These are phyloP conservation scores for Synanthedon andrenaeformis DNA, from an alignment of 2,888 invertebrate species.

Conservation along the genomic window DNA sequence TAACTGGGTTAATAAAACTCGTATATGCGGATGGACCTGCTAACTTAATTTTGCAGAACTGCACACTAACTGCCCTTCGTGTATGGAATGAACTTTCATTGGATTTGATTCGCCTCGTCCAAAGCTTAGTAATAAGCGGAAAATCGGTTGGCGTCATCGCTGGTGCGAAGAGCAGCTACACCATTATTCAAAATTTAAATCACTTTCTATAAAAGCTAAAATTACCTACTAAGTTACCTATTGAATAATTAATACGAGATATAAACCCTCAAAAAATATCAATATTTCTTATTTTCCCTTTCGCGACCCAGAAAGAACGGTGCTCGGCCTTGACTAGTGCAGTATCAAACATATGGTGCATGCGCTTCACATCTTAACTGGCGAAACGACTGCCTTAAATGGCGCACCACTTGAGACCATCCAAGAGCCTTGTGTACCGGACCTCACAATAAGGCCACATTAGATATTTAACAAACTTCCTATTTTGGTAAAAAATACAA, in stretches of 20 bases:
- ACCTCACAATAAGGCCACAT: constrained; percentile 12
- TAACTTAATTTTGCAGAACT: neutral
- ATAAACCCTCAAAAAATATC: no score
- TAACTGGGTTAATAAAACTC: constrained; percentile 7
- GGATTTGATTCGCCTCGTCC: neutral
- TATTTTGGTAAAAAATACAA: neutral
- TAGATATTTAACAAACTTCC: neutral
- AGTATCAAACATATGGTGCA: constrained; percentile 34
- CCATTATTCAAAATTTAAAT: no score
- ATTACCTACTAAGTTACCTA: no score
- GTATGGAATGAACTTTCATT: neutral
- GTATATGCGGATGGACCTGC: neutral
- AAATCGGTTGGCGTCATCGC: constrained; percentile 25
- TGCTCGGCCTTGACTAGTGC: constrained; percentile 39
- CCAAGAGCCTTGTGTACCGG: constrained; percentile 17
- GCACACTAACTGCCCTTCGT: neutral
- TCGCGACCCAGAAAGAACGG: constrained; percentile 16
- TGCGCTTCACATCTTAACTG: constrained; percentile 28
- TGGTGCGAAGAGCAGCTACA: constrained; percentile 28
- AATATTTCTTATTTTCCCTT: no score
- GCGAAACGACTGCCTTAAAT: constrained; percentile 33
- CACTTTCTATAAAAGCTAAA: no score
- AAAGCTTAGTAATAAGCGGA: constrained; percentile 26
- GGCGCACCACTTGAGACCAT: constrained; percentile 31
- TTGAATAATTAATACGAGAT: no score